Evolutionary conservation across 2,113 vertebrate species (phyloP), one percentile per base, ranked within the genome.

Genomic region (Phalacrocorax carbo): DNA sequence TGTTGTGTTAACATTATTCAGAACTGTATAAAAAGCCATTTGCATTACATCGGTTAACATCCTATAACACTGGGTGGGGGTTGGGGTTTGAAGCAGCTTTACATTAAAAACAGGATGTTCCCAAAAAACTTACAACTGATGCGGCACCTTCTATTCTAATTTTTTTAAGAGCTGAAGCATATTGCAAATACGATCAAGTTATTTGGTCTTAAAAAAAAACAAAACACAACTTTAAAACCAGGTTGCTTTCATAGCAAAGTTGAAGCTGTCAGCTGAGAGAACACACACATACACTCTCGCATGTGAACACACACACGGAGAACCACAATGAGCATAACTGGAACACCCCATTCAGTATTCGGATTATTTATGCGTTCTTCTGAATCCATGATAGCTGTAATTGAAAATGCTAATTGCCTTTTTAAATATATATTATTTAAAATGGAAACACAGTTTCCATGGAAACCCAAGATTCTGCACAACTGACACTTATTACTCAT

Each of bases 11-110:
- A 97, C 96, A 98, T 96, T 85, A 86, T 95, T 97, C 95, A 97
- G 97, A 97, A 96, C 95, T 75, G 49, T 95, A 96, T 96, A 97
- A 97, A 97, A 94, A 97, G 93, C 93, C 92, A 91, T 88, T 96
- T 96, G 89, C 93, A 91, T 95, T 95, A 97, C 94, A 95, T 58
- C 7, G 17, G 92, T 96, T 96, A 97, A 97, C 90, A 97, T 89
- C 95, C 94, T 94, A 93, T 90, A 97, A 91, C 94, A 94, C 51
- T 52, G 76, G 60, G 38, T 9, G 49, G 22, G 30, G 40, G 36
- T 44, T n/a, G 82, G 9, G 70, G 90, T 95, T 97, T 94, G 94
- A 97, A 97, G 97, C 96, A 97, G 94, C 94, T 96, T 92, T 87
- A 88, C 82, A 96, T 96, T 92, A 97, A 96, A 97, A 97, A 93